Conservation (phyloP, 2,797 vertebrate genomes). For the Pterois miles region DNA sequence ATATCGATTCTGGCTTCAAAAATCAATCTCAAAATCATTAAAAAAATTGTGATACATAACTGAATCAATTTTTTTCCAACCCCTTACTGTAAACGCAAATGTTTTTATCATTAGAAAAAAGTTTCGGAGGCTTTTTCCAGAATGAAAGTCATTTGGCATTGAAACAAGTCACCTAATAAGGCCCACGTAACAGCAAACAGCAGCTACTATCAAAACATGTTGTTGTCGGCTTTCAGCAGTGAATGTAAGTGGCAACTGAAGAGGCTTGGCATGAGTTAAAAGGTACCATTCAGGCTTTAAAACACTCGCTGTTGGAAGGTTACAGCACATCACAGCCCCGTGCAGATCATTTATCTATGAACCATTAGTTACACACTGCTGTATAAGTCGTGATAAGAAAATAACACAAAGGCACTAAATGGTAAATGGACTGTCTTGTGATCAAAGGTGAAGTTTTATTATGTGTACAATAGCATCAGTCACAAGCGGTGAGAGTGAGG, state of each 20-base stretch:
- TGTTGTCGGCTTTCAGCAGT: neutral
- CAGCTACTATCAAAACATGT: neutral
- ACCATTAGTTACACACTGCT: neutral
- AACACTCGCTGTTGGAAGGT: neutral
- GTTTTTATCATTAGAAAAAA: neutral
- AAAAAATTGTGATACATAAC: too few species aligned
- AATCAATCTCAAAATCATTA: too few species aligned
- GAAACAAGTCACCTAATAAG: neutral
- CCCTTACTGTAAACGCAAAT: neutral
- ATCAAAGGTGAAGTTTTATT: conserved; percentile 48
- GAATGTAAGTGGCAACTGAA: neutral
- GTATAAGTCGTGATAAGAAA: neutral
- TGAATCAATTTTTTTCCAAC: too few species aligned
- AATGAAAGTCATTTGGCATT: too few species aligned
- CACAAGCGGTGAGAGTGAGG: neutral
- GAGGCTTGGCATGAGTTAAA: conserved; percentile 1
- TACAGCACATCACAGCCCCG: neutral
- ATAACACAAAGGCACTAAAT: neutral
- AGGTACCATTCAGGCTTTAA: neutral
- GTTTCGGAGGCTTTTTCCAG: neutral
- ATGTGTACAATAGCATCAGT: neutral
- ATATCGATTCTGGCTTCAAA: too few species aligned
- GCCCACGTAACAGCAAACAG: neutral
- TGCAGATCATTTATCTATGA: neutral
- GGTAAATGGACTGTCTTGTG: neutral